These are phyloP conservation scores for Anguilla anguilla DNA, from an alignment of 2,797 vertebrate genomes.

Conservation along the genomic window DNA sequence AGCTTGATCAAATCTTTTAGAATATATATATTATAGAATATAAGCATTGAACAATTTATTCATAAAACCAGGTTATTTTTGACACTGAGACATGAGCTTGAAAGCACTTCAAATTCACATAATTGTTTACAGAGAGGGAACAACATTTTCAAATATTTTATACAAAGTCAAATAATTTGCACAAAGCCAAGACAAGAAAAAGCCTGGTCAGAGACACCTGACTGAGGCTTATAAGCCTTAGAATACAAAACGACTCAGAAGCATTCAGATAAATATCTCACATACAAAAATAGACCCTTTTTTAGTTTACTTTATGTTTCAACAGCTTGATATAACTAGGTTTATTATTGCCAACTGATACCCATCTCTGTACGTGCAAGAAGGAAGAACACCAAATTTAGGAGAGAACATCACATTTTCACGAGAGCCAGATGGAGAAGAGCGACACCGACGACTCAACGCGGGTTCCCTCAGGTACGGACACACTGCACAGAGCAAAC, in stretches of 20 bases:
- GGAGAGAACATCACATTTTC: slow-evolving; percentile 8
- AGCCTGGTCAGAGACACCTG: slow-evolving; percentile 47
- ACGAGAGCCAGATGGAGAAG: slow-evolving; percentile 25
- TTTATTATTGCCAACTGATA: slow-evolving; percentile 72
- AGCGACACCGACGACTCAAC: slow-evolving; percentile 28
- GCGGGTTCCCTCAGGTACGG: slow-evolving; percentile 54
- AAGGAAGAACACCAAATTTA: slow-evolving; percentile 25
- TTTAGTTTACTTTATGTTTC: slow-evolving; percentile 63
- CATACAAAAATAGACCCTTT: slow-evolving; percentile 84
- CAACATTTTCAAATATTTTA: slow-evolving; percentile 59
- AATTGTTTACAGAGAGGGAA: slow-evolving; percentile 49
- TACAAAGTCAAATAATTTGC: slow-evolving; percentile 62
- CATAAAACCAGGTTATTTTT: slow-evolving; percentile 51
- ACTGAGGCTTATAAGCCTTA: slow-evolving; percentile 51
- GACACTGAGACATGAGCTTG: slow-evolving; percentile 44
- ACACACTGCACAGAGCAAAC: slow-evolving; percentile 37
- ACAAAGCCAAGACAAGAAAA: slow-evolving; percentile 50
- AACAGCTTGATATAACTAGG: slow-evolving; percentile 63
- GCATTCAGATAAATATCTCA: slow-evolving; percentile 75
- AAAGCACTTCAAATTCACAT: slow-evolving; percentile 33
- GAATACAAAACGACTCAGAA: slow-evolving; percentile 74
- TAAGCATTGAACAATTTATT: slow-evolving; percentile 57
- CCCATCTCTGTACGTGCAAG: slow-evolving; percentile 48
- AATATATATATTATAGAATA: not conserved
- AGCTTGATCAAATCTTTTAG: not conserved